Percentiles rank a stretch among this genome's conserved stretches.
phyloP scores from a whole-genome alignment of 1,140 invertebrate species.

The Frieseomelitta varia region DNA sequence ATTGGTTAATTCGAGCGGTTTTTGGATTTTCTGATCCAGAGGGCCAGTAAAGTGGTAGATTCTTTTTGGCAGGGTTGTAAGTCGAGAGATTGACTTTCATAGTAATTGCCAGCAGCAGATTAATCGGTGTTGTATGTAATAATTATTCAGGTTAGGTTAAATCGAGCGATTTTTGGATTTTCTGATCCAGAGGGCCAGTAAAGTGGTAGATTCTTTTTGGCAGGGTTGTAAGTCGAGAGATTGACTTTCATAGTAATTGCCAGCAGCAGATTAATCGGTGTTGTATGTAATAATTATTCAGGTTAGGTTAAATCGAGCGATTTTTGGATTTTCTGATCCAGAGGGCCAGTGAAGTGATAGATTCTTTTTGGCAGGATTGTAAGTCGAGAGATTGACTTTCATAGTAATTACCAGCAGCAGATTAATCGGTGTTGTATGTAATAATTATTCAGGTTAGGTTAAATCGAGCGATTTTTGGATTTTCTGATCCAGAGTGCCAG shows the following conservation, averaged over 20 bases:
- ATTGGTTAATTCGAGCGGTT: constrained; percentile 32
- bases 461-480: too few species aligned
- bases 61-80: background rate
- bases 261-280: background rate
- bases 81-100: background rate
- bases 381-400: background rate
- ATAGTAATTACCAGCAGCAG: background rate
- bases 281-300: fast-evolving
- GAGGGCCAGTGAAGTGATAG: background rate
- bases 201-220: background rate
- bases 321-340: background rate
- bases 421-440: too few species aligned
- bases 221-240: background rate
- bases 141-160: background rate
- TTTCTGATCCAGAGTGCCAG: background rate
- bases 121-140: too few species aligned
- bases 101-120: background rate
- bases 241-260: background rate
- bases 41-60: background rate
- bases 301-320: background rate
- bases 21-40: background rate
- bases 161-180: background rate
- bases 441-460: background rate
- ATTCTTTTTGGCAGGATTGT: background rate
- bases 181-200: background rate